Base-by-base conservation (phyloP, 2,797 vertebrate genomes). In the Falco columbarius region DNA sequence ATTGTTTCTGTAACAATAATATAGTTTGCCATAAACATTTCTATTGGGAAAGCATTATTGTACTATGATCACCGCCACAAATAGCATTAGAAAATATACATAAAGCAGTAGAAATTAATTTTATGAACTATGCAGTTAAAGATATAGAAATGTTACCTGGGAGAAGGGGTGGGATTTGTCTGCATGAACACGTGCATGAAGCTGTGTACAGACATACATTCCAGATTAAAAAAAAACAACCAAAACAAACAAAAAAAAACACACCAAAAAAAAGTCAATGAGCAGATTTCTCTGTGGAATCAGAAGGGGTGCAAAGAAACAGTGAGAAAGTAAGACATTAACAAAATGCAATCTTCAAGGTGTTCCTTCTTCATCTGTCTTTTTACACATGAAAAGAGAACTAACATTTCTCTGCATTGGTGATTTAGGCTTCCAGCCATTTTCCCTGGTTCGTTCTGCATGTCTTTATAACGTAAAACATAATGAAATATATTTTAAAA, bases 1-100 rank as follows among this genome's bases (percentile, higher is more conserved):
- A 96, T 94, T 92, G 81, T 94, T 94, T 72, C 89, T 90, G 81
- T 80, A 66, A 81, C 90, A 85, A 83, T 91, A 95, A 96, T 75
- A 26, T 23, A 40, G 76, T 90, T 95, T 91, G 83, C 86, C 82
- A 91, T 89, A 70, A 95, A 95, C 61, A 59, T 80, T 93, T 94
- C 81, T 83, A 18, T 40, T 71, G 91, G 91, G 91, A 81, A 52
- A 92, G 52, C 81, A 66, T 93, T 92, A 66, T 36, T 84, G 54
- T 38, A 5, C 70, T 75, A 55, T 86, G 85, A 97, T 95, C 84
- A 74, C 66, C 75, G 86, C 84, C 87, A 62, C 29, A 91, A 91
- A 68, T 32, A 85, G 80, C 81, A 59, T 95, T 82, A 93, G 81
- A 71, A 95, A 66, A 71, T 52, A 77, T 22, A 73, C 54, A 67